Conservation (phyloP, 2,113 vertebrate genomes). For the Cygnus buccinator region DNA sequence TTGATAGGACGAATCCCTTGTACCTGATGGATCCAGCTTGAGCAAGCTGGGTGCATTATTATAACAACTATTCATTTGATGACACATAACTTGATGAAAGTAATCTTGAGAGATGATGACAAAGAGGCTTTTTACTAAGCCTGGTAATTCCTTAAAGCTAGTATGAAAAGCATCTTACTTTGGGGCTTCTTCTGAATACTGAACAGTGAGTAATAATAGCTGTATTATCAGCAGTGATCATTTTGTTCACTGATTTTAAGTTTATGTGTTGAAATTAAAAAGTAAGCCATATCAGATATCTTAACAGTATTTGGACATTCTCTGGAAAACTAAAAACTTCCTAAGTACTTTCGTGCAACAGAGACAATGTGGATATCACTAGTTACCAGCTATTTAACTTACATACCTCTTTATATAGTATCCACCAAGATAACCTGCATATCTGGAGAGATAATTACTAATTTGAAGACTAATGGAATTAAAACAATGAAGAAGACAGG, state of each 20-base stretch:
- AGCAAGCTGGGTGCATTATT: background rate
- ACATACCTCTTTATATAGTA: background rate
- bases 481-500: background rate
- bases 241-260: background rate
- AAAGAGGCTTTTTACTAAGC: background rate
- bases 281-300: background rate
- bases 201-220: background rate
- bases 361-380: background rate
- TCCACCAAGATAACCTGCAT: rapidly evolving
- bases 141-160: background rate
- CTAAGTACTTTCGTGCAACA: background rate
- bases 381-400: background rate
- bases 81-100: background rate
- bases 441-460: background rate
- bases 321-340: background rate
- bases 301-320: background rate
- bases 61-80: background rate
- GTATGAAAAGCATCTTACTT: background rate
- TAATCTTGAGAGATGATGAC: background rate
- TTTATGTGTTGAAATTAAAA: background rate
- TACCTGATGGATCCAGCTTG: background rate
- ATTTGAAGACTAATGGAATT: rapidly evolving
- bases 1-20: background rate
- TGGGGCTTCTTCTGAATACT: background rate
- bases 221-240: background rate